A percentile compares a stretch with the other conserved stretches of the same genome.
These are phyloP conservation scores for Rhinolophus sinicus DNA, from an alignment of 2,113 vertebrate genomes.

Conservation along the genomic window DNA sequence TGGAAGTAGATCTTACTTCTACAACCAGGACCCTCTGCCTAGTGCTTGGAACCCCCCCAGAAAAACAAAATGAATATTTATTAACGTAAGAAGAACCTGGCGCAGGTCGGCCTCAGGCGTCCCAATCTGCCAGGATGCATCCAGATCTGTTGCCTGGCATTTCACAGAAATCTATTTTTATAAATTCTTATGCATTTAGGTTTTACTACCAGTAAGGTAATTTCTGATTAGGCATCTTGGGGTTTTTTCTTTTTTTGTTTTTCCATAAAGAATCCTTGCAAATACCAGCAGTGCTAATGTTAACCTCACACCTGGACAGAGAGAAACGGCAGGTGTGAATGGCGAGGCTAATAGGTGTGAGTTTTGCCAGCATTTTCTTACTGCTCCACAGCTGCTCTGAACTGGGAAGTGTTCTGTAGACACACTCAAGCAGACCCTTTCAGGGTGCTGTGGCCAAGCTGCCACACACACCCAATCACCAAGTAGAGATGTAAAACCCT, in stretches of 20 bases:
- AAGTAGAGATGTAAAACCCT: background rate
- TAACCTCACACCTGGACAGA: slow-evolving; percentile 58
- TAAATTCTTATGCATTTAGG: slow-evolving; percentile 68
- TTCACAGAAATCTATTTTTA: slow-evolving; percentile 77
- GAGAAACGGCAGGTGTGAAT: slow-evolving; percentile 66
- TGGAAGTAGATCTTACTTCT: slow-evolving; percentile 61
- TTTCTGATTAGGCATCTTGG: slow-evolving; percentile 66
- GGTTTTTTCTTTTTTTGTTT: background rate
- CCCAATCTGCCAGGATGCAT: slow-evolving; percentile 61
- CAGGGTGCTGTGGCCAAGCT: background rate
- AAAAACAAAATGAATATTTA: slow-evolving; percentile 81
- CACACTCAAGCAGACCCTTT: slow-evolving; percentile 16
- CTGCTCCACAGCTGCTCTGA: background rate
- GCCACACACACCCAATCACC: background rate
- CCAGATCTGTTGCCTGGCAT: slow-evolving; percentile 76
- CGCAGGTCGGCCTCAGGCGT: slow-evolving; percentile 52
- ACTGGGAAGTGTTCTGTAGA: slow-evolving; percentile 22
- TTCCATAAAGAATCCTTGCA: slow-evolving; percentile 60
- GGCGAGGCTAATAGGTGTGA: background rate
- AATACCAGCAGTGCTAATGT: slow-evolving; percentile 55
- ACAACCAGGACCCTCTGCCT: slow-evolving; percentile 66
- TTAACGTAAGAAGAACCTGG: slow-evolving; percentile 78
- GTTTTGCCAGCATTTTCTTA: background rate
- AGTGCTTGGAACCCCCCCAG: slow-evolving; percentile 63
- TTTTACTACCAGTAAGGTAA: slow-evolving; percentile 78